Evolutionary conservation across 1,140 invertebrate species (phyloP).

Genomic region (Saccostrea echinata): DNA sequence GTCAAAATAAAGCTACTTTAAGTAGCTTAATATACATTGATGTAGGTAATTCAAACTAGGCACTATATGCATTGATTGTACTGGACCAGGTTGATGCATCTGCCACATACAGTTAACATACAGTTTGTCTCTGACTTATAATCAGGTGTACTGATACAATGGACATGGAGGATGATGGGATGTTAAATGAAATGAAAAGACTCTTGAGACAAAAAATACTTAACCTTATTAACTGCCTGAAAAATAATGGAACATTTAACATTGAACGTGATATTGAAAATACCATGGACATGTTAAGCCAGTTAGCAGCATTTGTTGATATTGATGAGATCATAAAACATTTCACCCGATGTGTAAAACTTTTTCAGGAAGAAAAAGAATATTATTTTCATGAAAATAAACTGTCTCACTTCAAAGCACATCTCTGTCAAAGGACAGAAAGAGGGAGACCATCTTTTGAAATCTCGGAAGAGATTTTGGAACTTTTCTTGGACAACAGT

Average conservation of each 20-base stretch:
- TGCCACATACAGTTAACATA: too few species aligned
- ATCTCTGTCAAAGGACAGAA: constrained; percentile 10
- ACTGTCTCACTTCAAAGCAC: background rate
- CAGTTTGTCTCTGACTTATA: too few species aligned
- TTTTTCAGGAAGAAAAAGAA: constrained; percentile 12
- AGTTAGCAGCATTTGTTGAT: background rate
- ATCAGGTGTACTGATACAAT: too few species aligned
- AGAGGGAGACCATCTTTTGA: constrained; percentile 22
- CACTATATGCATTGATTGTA: too few species aligned
- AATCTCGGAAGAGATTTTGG: constrained; percentile 36
- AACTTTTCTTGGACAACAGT: constrained; percentile 3
- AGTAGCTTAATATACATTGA: too few species aligned
- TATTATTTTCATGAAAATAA: background rate
- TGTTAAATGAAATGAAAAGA: too few species aligned
- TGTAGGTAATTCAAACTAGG: too few species aligned
- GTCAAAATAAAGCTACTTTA: too few species aligned
- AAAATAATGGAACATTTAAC: background rate
- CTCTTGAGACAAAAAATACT: too few species aligned
- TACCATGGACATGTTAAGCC: constrained; percentile 4
- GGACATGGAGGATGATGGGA: too few species aligned
- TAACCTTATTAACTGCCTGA: too few species aligned
- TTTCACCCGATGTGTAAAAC: background rate
- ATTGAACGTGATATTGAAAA: background rate
- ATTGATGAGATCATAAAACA: constrained; percentile 7
- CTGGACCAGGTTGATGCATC: too few species aligned